Conservation (phyloP, 1,140 invertebrate species). For the Pteromalus puparum region DNA sequence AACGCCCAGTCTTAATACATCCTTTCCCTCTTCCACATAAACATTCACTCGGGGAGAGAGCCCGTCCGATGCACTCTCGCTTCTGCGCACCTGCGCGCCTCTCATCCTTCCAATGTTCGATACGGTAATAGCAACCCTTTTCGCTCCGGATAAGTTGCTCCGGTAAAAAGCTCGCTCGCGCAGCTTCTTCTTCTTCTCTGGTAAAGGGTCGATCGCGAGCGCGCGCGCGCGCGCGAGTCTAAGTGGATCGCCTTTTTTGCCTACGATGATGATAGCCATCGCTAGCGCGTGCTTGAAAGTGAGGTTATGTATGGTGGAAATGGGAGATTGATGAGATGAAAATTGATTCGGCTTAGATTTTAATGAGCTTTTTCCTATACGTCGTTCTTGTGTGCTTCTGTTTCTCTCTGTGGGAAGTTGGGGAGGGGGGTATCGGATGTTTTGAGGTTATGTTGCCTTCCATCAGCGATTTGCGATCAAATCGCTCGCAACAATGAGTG, state of each 20-base stretch:
- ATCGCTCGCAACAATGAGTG: too few relatives aligned
- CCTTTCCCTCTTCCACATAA: not conserved
- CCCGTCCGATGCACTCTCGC: not conserved
- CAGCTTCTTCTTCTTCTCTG: not conserved
- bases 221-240: not conserved
- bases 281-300: not conserved
- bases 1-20: not conserved
- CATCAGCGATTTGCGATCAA: not conserved
- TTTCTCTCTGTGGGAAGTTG: not conserved
- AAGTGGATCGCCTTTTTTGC: not conserved
- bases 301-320: constrained; percentile 1
- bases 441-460: not conserved
- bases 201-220: not conserved
- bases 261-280: not conserved
- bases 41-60: not conserved
- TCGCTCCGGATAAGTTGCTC: not conserved
- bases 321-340: constrained; percentile 26
- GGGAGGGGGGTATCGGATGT: not conserved
- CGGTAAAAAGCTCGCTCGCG: not conserved
- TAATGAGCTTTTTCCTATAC: not conserved
- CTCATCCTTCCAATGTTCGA: not conserved
- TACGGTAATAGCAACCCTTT: constrained; percentile 3
- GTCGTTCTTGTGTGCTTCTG: not conserved
- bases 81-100: not conserved
- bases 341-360: constrained; percentile 15